Conservation (phyloP, 1,140 invertebrate genomes). For the Euwallacea similis region DNA sequence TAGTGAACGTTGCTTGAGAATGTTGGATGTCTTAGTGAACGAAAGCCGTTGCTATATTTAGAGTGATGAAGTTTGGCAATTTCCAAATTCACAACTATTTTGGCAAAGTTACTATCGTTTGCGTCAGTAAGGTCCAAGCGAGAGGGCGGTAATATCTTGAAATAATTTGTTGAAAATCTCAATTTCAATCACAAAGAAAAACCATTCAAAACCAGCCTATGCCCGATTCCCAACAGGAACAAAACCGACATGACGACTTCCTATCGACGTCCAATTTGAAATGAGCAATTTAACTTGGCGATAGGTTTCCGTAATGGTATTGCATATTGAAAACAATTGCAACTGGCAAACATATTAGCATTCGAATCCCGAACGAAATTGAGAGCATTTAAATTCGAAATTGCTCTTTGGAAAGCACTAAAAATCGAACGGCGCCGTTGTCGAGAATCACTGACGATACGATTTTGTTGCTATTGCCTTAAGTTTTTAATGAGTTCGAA, state of each 20-base stretch:
- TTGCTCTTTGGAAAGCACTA: constrained; percentile 23
- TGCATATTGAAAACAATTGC: constrained; percentile 32
- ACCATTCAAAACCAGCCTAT: background rate
- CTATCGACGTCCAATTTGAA: constrained; percentile 26
- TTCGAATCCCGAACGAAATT: constrained; percentile 24
- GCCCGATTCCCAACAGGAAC: background rate
- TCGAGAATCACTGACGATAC: constrained; percentile 14
- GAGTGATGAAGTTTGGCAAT: no score
- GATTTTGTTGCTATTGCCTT: constrained; percentile 14
- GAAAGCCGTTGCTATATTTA: no score
- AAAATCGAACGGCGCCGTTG: constrained; percentile 21
- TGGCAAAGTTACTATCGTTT: no score
- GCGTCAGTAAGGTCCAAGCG: no score
- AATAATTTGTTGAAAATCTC: no score
- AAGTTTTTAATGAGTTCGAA: constrained; percentile 27
- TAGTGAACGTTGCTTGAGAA: no score
- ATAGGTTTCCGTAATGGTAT: constrained; percentile 30
- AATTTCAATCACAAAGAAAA: background rate
- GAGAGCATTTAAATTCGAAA: constrained; percentile 31
- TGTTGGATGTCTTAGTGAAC: no score
- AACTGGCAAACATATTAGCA: constrained; percentile 24
- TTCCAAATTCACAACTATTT: no score
- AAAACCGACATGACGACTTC: constrained; percentile 1
- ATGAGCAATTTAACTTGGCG: constrained; percentile 23
- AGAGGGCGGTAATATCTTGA: no score